phyloP scores from a whole-genome alignment of 2,113 vertebrate species.

The Lucifuga dentata region DNA sequence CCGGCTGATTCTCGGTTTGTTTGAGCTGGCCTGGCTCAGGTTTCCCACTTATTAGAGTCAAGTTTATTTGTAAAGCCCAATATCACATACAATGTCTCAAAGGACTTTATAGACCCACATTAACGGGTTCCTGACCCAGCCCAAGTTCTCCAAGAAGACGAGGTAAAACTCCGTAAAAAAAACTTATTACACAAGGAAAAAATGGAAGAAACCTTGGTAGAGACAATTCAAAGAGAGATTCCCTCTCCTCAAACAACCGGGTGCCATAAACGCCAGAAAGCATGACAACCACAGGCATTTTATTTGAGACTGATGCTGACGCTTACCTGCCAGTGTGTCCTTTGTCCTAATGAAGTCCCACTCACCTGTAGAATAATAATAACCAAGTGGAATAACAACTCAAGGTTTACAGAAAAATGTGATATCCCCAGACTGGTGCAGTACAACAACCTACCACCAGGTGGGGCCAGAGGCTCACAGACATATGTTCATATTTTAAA shows the following conservation, averaged over 20 bases:
- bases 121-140: no score
- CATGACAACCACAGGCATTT: neutral
- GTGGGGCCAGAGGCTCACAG: conserved; percentile 37
- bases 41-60: conserved; percentile 32
- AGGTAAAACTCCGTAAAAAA: no score
- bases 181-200: no score
- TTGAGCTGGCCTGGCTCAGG: conserved; percentile 9
- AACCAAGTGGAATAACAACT: no score
- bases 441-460: conserved; percentile 45
- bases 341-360: conserved; percentile 7
- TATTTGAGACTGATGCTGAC: conserved; percentile 9
- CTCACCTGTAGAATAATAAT: neutral
- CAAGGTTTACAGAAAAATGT: neutral
- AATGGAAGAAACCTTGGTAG: no score
- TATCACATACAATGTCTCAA: no score
- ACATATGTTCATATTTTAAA: neutral
- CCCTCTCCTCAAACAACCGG: no score
- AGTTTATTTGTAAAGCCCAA: no score
- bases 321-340: conserved; percentile 6
- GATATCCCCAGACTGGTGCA: neutral
- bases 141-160: no score
- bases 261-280: conserved; percentile 18
- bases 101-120: no score
- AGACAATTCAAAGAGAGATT: no score
- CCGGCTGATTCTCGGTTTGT: conserved; percentile 42